A percentile compares a stretch with the other conserved stretches of the same genome.
Conservation (phyloP, 2,113 vertebrate species). For the Cynopterus brachyotis region DNA sequence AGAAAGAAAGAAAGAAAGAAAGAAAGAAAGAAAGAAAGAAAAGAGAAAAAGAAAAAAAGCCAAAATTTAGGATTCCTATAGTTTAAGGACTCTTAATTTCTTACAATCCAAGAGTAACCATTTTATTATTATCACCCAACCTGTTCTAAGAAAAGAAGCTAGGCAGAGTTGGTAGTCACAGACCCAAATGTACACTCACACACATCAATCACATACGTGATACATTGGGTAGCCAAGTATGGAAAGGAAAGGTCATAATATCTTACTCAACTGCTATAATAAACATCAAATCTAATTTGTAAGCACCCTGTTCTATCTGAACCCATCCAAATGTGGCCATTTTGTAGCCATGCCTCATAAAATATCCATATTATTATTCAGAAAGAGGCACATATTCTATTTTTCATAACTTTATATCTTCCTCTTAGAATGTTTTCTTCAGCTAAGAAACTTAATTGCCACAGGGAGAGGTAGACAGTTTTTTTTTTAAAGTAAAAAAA, state of each 20-base stretch:
- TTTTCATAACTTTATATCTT: slow-evolving; percentile 23
- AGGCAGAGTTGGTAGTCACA: not conserved
- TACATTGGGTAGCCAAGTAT: not conserved
- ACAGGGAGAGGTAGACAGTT: not conserved
- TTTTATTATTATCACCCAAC: not conserved
- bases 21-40: no score
- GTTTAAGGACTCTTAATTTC: not conserved
- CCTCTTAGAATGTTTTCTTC: not conserved
- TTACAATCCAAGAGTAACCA: not conserved
- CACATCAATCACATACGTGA: not conserved
- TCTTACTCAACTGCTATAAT: not conserved
- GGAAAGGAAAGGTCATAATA: not conserved
- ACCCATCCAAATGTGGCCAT: not conserved
- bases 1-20: no score
- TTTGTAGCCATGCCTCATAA: not conserved
- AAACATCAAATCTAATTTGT: not conserved
- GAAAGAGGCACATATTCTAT: not conserved
- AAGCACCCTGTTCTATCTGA: not conserved
- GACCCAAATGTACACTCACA: not conserved
- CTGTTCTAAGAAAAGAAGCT: not conserved
- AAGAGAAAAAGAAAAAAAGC: not conserved
- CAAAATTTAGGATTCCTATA: not conserved
- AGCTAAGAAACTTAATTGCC: slow-evolving; percentile 15
- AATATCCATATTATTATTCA: not conserved
- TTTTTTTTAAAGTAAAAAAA: no score